phyloP scores from a whole-genome alignment of 2,888 invertebrate species.

The Tenodera sinensis region DNA sequence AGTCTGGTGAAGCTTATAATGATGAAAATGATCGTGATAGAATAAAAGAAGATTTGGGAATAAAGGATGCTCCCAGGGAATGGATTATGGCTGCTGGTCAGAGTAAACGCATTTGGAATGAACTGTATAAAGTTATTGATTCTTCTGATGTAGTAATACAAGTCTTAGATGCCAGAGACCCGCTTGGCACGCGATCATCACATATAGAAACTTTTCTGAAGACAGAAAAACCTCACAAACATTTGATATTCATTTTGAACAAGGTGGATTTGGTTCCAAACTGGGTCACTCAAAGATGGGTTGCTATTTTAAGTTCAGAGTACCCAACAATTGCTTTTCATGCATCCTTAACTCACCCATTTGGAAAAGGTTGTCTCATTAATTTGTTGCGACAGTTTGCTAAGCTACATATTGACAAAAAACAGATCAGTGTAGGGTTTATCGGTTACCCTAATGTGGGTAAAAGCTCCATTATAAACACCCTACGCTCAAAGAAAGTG shows the following conservation, averaged over 20 bases:
- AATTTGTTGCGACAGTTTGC: slow-evolving; percentile 93
- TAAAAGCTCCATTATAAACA: slow-evolving; percentile 97
- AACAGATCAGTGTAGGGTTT: slow-evolving; percentile 97
- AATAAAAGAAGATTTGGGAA: slow-evolving; percentile 73
- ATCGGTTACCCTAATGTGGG: slow-evolving; percentile 99
- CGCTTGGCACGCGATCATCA: slow-evolving; percentile 90
- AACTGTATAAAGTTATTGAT: slow-evolving; percentile 97
- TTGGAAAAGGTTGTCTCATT: slow-evolving; percentile 96
- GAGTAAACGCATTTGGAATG: slow-evolving; percentile 97
- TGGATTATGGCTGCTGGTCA: slow-evolving; percentile 95
- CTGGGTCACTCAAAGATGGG: slow-evolving; percentile 98
- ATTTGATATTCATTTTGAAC: slow-evolving; percentile 93
- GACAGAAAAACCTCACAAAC: slow-evolving; percentile 95
- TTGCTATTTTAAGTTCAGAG: slow-evolving; percentile 87
- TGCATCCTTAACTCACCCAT: slow-evolving; percentile 97
- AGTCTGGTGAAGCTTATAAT: slow-evolving; percentile 72
- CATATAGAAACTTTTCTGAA: slow-evolving; percentile 89
- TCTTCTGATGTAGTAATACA: slow-evolving; percentile 96
- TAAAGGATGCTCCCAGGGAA: slow-evolving; percentile 78
- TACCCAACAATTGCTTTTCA: slow-evolving; percentile 98
- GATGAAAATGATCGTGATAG: slow-evolving; percentile 79
- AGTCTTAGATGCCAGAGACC: slow-evolving; percentile 95
- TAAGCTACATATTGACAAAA: slow-evolving; percentile 92
- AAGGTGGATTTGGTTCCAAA: slow-evolving; percentile 96
- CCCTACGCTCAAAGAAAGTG: slow-evolving; percentile 92